Evolutionary conservation across 2,113 vertebrate species (phyloP).

Genomic region (Zapornia atra): DNA sequence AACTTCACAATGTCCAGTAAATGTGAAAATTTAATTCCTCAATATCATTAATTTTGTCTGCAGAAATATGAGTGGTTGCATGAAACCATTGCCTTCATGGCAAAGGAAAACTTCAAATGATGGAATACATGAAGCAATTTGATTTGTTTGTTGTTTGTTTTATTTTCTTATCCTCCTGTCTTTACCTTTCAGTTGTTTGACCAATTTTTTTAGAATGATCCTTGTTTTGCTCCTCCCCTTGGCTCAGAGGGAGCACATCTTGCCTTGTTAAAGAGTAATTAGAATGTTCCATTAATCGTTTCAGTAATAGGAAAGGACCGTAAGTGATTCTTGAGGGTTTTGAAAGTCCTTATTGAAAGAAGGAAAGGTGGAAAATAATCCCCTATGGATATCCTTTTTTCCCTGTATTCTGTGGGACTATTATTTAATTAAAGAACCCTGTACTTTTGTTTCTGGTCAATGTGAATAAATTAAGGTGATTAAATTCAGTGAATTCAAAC

Average conservation of each 20-base stretch:
- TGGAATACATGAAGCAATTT: background rate
- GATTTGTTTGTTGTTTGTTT: accelerated
- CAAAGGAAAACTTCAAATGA: background rate
- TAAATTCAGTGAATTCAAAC: background rate
- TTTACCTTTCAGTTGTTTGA: background rate
- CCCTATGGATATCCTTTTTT: background rate
- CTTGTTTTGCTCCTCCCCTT: background rate
- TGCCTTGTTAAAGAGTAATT: conserved; percentile 45
- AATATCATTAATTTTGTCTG: background rate
- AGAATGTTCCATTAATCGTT: conserved; percentile 28
- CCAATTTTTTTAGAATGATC: background rate
- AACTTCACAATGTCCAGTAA: background rate
- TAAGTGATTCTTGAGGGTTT: conserved; percentile 12
- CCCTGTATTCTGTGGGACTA: background rate
- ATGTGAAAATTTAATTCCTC: background rate
- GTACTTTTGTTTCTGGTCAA: conserved; percentile 41
- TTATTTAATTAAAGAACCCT: conserved; percentile 48
- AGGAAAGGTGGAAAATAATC: conserved; percentile 35
- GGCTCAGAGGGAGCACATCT: background rate
- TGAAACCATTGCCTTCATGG: background rate
- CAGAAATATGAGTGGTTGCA: background rate
- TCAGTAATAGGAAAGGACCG: conserved; percentile 17
- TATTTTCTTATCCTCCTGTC: background rate
- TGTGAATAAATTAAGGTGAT: conserved; percentile 40
- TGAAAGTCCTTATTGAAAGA: conserved; percentile 3